Evolutionary conservation across 2,113 vertebrate species (phyloP), one percentile per base, ranked within the genome.

Genomic region (Lasiurus cinereus): DNA sequence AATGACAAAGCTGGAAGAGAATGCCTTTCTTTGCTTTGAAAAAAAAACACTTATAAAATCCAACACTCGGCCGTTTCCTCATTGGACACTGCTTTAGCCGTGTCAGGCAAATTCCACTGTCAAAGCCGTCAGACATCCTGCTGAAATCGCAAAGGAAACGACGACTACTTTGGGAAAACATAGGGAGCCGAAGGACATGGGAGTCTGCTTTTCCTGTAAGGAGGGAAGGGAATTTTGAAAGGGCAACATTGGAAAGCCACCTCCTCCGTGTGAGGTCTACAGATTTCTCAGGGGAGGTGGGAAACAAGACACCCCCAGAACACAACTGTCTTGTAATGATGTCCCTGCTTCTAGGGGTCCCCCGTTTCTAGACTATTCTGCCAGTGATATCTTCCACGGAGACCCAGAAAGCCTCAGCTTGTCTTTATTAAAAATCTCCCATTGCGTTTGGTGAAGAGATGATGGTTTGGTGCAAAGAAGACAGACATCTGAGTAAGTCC

Each of bases 11-110:
- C 87, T 95, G 70, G 93, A 96, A 97, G 94, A 78, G 90, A 97
- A 96, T 94, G 77, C 50, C 46, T 96, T 66, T 94, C 83, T 97
- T 87, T 90, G 96, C 94, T 97, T 97, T 96, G 94, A 96, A 98
- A 39, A 98, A 39, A 39, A 39, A 97, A 97, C 94, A 95, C 78
- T 96, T 97, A 92, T 10, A 87, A 98, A 98, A 97, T 97, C 78
- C 96, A 97, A 87, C 70, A 92, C 70, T 97, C 82, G 54, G 83
- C 96, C 97, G 15, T 97, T 97, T 96, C 70, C 46, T 98, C 67
- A 59, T 46, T 97, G 77, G 72, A 74, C 92, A 22, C 36, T 95
- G 97, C 80, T 96, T 97, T 91, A 96, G 93, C 98, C 98, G 97
- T 89, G 70, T 83, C 93, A 91, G 64, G 36, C 22, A 33, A 94